These are phyloP conservation scores for Anolis apletophallus DNA, from an alignment of 2,797 vertebrate genomes.

Conservation along the genomic window DNA sequence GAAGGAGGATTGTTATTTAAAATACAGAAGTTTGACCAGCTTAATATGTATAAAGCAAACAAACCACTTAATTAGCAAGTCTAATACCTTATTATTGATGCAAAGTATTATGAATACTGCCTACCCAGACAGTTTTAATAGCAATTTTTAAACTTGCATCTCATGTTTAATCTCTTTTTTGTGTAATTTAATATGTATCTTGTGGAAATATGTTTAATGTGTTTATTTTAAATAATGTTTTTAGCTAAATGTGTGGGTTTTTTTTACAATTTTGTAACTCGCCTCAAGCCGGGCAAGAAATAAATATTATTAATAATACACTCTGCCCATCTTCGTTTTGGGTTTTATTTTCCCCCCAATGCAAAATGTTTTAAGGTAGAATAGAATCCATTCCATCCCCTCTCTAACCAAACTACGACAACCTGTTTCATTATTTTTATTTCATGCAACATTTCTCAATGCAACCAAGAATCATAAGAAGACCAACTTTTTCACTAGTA, in stretches of 20 bases:
- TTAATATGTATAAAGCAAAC: background rate
- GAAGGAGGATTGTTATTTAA: background rate
- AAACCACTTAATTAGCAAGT: background rate
- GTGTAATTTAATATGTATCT: too few species aligned
- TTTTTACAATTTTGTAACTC: too few species aligned
- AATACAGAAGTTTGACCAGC: background rate
- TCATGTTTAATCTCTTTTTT: too few species aligned
- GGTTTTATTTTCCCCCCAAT: background rate
- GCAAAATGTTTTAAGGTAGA: background rate
- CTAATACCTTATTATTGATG: background rate
- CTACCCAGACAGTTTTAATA: too few species aligned
- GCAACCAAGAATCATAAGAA: background rate
- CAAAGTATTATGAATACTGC: background rate
- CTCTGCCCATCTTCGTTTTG: background rate
- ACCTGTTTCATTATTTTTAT: too few species aligned
- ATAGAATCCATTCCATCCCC: background rate
- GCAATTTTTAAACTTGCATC: too few species aligned
- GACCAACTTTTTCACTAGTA: too few species aligned
- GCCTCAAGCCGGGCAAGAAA: too few species aligned
- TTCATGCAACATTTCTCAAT: background rate
- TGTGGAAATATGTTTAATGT: too few species aligned
- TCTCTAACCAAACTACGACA: background rate
- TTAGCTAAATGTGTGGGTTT: too few species aligned
- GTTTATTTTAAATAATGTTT: too few species aligned
- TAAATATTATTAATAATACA: background rate